phyloP scores from a whole-genome alignment of 2,888 invertebrate species.

The Aethes cnicana region DNA sequence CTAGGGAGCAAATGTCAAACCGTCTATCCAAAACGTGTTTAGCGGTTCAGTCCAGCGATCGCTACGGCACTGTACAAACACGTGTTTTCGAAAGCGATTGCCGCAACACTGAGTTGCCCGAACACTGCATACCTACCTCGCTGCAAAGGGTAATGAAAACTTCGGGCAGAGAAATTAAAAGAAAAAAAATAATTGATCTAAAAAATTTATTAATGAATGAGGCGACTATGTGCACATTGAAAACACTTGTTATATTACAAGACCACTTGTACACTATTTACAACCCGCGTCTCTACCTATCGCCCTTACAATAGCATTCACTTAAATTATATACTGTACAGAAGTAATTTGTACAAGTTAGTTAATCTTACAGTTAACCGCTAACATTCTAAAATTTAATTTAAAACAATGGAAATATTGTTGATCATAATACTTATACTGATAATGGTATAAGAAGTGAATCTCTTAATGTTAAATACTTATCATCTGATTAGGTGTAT shows the following conservation, averaged over 20 bases:
- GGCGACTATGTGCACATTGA: constrained; percentile 83
- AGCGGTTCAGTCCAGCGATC: too few relatives aligned
- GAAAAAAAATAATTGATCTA: constrained; percentile 72
- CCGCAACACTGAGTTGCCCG: neutral
- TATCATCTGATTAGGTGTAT: constrained; percentile 55
- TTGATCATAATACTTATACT: constrained; percentile 79
- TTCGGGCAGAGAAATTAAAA: constrained; percentile 49
- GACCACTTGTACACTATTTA: constrained; percentile 78
- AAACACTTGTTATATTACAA: constrained; percentile 79
- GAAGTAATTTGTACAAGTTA: constrained; percentile 79
- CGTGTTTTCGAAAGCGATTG: too few relatives aligned
- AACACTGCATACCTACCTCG: constrained; percentile 23
- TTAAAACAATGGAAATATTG: constrained; percentile 77
- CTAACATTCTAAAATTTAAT: constrained; percentile 64
- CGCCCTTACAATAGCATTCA: constrained; percentile 41
- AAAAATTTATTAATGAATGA: constrained; percentile 82
- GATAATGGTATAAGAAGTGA: constrained; percentile 76
- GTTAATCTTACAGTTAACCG: constrained; percentile 51
- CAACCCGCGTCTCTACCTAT: constrained; percentile 51
- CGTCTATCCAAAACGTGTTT: too few relatives aligned
- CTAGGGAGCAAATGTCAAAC: too few relatives aligned
- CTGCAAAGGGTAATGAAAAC: constrained; percentile 37
- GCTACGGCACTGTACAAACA: too few relatives aligned
- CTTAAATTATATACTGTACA: constrained; percentile 73
- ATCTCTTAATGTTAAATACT: constrained; percentile 69